phyloP scores from a whole-genome alignment of 2,797 vertebrate species.

The Pantherophis vulpinus region DNA sequence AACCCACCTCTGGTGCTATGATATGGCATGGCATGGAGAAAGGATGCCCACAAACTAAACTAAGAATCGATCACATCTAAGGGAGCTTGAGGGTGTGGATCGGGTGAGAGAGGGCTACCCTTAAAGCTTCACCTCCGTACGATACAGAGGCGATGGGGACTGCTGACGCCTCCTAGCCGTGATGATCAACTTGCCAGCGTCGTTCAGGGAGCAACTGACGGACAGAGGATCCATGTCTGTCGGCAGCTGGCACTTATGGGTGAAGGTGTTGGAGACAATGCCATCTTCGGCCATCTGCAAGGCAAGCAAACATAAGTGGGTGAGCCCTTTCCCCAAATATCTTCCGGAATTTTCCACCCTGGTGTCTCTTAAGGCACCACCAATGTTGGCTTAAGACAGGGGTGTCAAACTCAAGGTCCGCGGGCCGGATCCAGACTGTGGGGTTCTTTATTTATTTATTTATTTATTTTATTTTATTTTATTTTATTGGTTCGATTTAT shows the following conservation, averaged over 20 bases:
- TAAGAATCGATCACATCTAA: not conserved
- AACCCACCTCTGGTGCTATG: not conserved
- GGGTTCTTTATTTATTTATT: no score
- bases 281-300: conserved; percentile 78
- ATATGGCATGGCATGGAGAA: not conserved
- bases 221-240: conserved; percentile 83
- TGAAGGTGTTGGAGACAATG: conserved; percentile 77
- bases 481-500: no score
- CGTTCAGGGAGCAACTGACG: conserved; percentile 70
- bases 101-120: not conserved
- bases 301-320: not conserved
- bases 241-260: conserved; percentile 80
- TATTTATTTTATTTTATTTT: no score
- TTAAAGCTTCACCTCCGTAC: conserved; percentile 69
- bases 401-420: no score
- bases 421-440: no score
- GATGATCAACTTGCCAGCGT: conserved; percentile 72
- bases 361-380: no score
- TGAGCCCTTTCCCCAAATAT: not conserved
- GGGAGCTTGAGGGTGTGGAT: accelerated
- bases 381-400: no score
- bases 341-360: not conserved
- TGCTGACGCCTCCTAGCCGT: conserved; percentile 56
- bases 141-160: conserved; percentile 39
- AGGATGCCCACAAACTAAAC: not conserved